Percentiles rank a stretch among this genome's conserved stretches.
Evolutionary conservation across 1,140 invertebrate species (phyloP).

Genomic region (Apolygus lucorum): DNA sequence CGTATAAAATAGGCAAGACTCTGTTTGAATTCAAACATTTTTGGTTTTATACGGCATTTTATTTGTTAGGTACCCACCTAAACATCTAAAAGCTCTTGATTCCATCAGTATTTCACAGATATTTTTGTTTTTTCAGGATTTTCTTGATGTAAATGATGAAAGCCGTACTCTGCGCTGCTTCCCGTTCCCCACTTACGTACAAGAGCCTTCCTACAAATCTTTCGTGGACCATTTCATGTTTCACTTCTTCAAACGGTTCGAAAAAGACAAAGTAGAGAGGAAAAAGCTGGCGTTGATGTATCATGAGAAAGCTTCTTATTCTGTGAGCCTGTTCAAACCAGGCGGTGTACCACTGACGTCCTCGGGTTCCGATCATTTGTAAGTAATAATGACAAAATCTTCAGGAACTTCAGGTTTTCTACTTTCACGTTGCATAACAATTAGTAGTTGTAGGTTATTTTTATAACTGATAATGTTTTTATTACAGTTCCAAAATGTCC

Average conservation of each 20-base stretch:
- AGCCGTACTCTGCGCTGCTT: neutral
- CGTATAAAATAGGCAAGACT: neutral
- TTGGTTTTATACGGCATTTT: neutral
- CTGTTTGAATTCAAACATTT: neutral
- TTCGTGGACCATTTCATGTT: conserved; percentile 5
- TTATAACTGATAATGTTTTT: neutral
- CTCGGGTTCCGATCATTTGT: neutral
- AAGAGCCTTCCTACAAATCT: neutral
- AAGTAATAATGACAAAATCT: neutral
- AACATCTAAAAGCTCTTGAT: neutral
- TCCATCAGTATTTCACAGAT: neutral
- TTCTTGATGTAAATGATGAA: neutral
- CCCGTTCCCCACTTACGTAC: neutral
- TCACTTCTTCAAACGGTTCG: neutral
- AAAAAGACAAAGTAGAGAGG: neutral
- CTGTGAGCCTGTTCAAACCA: neutral
- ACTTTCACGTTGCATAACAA: neutral
- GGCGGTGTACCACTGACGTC: neutral
- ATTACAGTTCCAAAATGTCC: too few species aligned
- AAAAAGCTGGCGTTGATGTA: neutral
- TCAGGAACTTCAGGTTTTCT: neutral
- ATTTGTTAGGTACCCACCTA: neutral
- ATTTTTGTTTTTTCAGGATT: neutral
- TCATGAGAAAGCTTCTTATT: neutral
- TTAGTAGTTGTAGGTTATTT: neutral